These are phyloP conservation scores for Linyphia triangularis DNA, from an alignment of 2,888 invertebrate species.

Conservation along the genomic window DNA sequence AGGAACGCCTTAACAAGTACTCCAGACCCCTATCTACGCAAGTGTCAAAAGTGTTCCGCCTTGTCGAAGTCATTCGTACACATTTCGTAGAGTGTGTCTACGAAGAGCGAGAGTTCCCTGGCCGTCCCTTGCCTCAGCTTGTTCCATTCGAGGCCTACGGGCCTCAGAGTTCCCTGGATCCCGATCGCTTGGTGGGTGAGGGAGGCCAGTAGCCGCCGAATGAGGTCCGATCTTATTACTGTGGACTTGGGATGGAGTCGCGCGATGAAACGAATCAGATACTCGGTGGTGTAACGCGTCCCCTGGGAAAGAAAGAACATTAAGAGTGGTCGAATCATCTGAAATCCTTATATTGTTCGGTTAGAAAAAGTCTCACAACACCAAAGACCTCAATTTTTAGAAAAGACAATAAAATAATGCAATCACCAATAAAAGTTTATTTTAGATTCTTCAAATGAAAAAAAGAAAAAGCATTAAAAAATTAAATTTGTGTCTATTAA, in stretches of 20 bases:
- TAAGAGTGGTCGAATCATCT: neutral
- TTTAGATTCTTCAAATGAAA: no score
- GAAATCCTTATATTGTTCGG: no score
- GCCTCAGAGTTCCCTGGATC: slow-evolving; percentile 80
- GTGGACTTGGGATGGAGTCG: slow-evolving; percentile 85
- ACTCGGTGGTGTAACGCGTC: slow-evolving; percentile 85
- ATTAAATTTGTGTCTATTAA: no score
- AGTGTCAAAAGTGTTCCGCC: no score
- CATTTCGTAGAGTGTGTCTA: slow-evolving; percentile 69
- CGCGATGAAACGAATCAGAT: slow-evolving; percentile 85
- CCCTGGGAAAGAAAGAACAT: slow-evolving; percentile 81
- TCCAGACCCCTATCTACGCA: neutral
- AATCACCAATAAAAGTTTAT: no score
- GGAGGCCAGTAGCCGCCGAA: slow-evolving; percentile 85
- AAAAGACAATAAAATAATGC: no score
- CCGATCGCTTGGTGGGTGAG: slow-evolving; percentile 85
- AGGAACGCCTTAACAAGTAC: neutral
- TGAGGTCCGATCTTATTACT: slow-evolving; percentile 83
- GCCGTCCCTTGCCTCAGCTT: slow-evolving; percentile 76
- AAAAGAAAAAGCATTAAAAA: no score
- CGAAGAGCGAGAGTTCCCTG: slow-evolving; percentile 72
- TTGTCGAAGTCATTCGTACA: slow-evolving; percentile 24
- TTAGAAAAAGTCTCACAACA: no score
- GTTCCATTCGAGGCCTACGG: slow-evolving; percentile 75
- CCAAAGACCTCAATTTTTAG: no score